phyloP scores from a whole-genome alignment of 2,113 vertebrate genomes.

The Oophaga pumilio region DNA sequence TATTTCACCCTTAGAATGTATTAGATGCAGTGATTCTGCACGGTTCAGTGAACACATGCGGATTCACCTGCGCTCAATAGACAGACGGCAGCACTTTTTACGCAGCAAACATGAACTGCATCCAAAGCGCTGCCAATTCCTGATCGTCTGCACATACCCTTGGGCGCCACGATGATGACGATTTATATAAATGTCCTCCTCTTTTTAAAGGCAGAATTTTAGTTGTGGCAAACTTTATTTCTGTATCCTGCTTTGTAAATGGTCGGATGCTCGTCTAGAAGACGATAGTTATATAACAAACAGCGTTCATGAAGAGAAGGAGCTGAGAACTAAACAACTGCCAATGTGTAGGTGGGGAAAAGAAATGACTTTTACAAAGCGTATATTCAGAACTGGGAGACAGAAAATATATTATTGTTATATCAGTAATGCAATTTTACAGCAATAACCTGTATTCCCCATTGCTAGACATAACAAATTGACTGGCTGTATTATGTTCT shows the following conservation, averaged over 20 bases:
- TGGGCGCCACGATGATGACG: too few species aligned
- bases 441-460: conserved; percentile 2
- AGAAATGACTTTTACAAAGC: neutral
- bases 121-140: too few species aligned
- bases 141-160: too few species aligned
- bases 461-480: neutral
- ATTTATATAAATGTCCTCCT: too few species aligned
- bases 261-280: neutral
- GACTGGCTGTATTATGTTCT: neutral
- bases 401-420: neutral
- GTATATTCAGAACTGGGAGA: neutral
- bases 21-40: too few species aligned
- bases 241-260: neutral
- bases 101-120: too few species aligned
- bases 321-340: neutral
- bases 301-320: neutral
- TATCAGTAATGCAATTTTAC: neutral
- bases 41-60: too few species aligned
- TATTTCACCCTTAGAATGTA: too few species aligned
- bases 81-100: too few species aligned
- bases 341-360: neutral
- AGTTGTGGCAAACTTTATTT: neutral
- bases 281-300: neutral
- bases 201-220: too few species aligned
- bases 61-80: too few species aligned